Evolutionary conservation across 2,113 vertebrate genomes (phyloP).

Genomic region (Girardinichthys multiradiatus): DNA sequence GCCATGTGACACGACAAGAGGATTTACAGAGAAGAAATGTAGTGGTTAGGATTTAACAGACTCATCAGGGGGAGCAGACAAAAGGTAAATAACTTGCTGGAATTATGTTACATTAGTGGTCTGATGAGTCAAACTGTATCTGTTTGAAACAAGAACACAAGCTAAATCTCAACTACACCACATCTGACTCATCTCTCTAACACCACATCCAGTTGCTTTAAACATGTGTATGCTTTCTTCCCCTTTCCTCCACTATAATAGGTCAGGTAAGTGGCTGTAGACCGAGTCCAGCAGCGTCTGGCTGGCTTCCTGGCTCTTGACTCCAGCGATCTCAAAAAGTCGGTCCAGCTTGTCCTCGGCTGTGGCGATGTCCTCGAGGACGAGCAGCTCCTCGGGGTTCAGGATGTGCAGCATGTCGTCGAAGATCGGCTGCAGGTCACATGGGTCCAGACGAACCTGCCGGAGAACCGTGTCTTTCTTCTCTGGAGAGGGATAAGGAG

Average conservation of each 20-base stretch:
- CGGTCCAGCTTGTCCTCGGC: conserved; percentile 95
- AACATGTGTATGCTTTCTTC: neutral
- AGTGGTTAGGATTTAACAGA: conserved; percentile 11
- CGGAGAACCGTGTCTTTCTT: conserved; percentile 98
- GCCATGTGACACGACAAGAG: conserved; percentile 21
- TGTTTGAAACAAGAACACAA: conserved; percentile 12
- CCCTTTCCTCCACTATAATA: conserved; percentile 79
- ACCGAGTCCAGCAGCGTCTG: conserved; percentile 97
- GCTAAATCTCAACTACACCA: neutral
- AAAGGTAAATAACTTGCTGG: neutral
- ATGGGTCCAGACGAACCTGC: conserved; percentile 95
- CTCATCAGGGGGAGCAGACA: conserved; percentile 9
- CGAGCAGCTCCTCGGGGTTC: conserved; percentile 91
- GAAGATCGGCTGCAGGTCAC: conserved; percentile 97
- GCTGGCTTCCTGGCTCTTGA: conserved; percentile 98
- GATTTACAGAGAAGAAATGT: conserved; percentile 8
- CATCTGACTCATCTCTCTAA: conserved; percentile 6
- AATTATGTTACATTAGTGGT: conserved; percentile 9
- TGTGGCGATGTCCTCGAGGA: conserved; percentile 91
- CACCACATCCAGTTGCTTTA: neutral
- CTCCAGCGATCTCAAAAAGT: conserved; percentile 94
- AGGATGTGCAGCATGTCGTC: conserved; percentile 98
- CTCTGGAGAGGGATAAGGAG: conserved; percentile 77
- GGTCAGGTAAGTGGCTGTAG: conserved; percentile 95
- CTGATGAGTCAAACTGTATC: conserved; percentile 2